Evolutionary conservation across 2,797 vertebrate genomes (phyloP).

Genomic region (Psittacula echo): DNA sequence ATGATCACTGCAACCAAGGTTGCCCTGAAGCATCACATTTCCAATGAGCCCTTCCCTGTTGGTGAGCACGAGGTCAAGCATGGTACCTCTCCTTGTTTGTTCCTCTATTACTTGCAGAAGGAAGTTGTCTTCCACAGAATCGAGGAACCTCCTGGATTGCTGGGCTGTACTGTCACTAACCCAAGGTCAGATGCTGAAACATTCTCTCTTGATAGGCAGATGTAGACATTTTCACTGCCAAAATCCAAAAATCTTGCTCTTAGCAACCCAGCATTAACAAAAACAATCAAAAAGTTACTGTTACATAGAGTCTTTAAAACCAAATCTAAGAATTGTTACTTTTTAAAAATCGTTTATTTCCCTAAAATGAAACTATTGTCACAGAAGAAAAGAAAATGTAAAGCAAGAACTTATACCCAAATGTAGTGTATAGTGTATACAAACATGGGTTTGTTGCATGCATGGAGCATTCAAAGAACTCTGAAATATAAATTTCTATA

Average conservation of each 20-base stretch:
- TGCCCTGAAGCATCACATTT: too few relatives aligned
- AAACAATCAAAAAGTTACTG: neutral
- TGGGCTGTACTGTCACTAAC: neutral
- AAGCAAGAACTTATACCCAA: neutral
- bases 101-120: too few relatives aligned
- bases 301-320: neutral
- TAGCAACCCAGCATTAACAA: neutral
- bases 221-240: neutral
- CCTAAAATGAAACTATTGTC: rapidly evolving
- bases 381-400: neutral
- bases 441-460: neutral
- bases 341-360: neutral
- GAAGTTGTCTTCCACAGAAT: too few relatives aligned
- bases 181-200: neutral
- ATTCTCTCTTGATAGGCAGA: neutral
- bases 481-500: neutral
- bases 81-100: too few relatives aligned
- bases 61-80: too few relatives aligned
- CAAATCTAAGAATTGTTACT: neutral
- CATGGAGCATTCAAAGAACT: neutral
- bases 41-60: too few relatives aligned
- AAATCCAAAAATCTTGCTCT: neutral
- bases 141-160: too few relatives aligned
- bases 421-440: neutral
- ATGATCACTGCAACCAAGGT: too few relatives aligned